Evolutionary conservation across 2,888 invertebrate genomes (phyloP), one percentile per base, ranked within the genome.

Genomic region (Tillus elongatus): DNA sequence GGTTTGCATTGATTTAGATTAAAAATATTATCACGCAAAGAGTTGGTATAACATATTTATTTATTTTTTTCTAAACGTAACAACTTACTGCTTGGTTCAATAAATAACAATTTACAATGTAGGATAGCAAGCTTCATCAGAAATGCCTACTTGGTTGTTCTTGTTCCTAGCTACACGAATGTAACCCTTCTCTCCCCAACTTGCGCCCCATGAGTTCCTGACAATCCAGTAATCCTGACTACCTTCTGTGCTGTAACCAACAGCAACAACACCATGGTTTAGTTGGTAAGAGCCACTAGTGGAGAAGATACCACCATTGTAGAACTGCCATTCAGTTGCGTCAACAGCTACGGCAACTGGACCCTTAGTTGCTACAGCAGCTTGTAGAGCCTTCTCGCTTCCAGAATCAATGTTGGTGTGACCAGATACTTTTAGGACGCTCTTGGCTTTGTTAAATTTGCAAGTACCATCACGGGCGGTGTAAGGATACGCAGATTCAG

Each of bases 341-440:
- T 92, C 89, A 57, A 91, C 87, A 54, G 87, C 89, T 35, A 89
- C 81, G 9, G 87, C 75, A 24, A 90, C 72, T n/a, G 91, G 91
- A 1, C 91, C 90, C 44, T 82, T 64, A 1, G 81, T 81, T 38
- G 87, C 88, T 31, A 88, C 75, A 24, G 88, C 90, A 44, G 71
- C 64, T 66, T 73, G 71, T 54, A 91, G 69, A 56, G 76, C 75
- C 4, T 71, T 56, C 64, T 92, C 91, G 57, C 75, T 71, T 2
- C 82, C 83, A 28, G 66, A n/a, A n/a, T n/a, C 47, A 39, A 90
- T 67, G 59, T 85, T 83, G 41, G 75, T 71, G 58, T 73, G 85
- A 4, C 87, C 85, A 6, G 71, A 72, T 61, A 47, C 15, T 15
- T 29, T 39, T 2, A 40, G 11, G 12, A 45, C 36, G 8, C 36